These are phyloP conservation scores for Pteruthius melanotis DNA, from an alignment of 2,113 vertebrate genomes.

Conservation along the genomic window DNA sequence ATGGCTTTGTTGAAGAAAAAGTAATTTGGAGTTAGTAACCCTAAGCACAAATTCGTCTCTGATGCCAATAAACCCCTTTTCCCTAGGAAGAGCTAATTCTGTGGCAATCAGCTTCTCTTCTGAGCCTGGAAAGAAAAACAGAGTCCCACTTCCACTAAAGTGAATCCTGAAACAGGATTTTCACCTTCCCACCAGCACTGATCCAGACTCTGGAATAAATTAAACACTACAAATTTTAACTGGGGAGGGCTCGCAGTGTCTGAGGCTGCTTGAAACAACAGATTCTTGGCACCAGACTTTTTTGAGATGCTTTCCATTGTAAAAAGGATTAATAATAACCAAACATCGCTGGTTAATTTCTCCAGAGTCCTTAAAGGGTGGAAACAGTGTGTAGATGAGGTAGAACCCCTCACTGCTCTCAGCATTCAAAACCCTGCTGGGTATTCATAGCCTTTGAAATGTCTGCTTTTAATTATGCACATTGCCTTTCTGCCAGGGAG, in stretches of 20 bases:
- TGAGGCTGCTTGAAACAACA: constrained; percentile 53
- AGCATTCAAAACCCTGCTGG: constrained; percentile 12
- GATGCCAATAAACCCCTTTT: constrained; percentile 6
- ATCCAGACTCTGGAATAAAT: constrained; percentile 51
- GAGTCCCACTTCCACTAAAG: not conserved
- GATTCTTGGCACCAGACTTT: constrained; percentile 42
- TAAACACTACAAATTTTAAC: constrained; percentile 28
- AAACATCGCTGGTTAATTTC: constrained; percentile 48
- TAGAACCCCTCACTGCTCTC: constrained; percentile 12
- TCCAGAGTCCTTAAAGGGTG: constrained; percentile 36
- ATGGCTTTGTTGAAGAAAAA: not conserved
- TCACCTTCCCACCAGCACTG: not conserved
- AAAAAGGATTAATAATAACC: constrained; percentile 41
- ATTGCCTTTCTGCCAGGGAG: constrained; percentile 32
- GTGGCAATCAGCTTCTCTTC: not conserved
- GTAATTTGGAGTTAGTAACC: not conserved
- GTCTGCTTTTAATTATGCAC: constrained; percentile 67
- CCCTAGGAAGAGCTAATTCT: not conserved
- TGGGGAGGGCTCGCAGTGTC: not conserved
- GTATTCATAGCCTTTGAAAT: constrained; percentile 49
- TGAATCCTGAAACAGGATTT: constrained; percentile 11
- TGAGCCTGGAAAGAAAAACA: constrained; percentile 19
- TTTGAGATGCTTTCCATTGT: constrained; percentile 29
- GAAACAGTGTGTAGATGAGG: constrained; percentile 33
- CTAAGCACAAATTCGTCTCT: not conserved